Evolutionary conservation across 2,113 vertebrate genomes (phyloP), one percentile per base, ranked within the genome.

Genomic region (Colinus virginianus): DNA sequence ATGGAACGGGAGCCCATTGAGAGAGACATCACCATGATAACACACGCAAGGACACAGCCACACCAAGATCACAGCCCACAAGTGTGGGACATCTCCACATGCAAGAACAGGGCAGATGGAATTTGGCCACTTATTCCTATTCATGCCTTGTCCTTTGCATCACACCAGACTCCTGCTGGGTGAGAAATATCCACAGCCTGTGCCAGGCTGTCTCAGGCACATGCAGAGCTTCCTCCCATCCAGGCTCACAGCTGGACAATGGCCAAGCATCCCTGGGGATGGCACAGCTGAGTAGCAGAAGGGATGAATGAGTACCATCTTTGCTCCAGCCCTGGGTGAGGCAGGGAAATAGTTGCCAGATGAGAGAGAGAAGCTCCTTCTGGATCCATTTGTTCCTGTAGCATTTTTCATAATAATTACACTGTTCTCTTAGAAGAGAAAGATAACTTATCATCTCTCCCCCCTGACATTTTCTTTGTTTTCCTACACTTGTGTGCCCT

Each of bases 1-100:
- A 62, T 8, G 8, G 72, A 67, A 46, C 2, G 74, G 83, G 1
- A 17, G 55, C 3, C 36, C 61, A 43, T 19, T 75, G 40, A 49
- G 69, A 67, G 58, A 40, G 51, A 40, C 40, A 38, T 62, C 34
- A 1, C 32, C 68, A 21, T 21, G 49, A 22, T 0, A 63, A 26
- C 61, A 12, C 1, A 0, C 67, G 1, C 0, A 19, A 17, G 10
- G 34, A 38, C 36, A 6, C 64, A 28, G 32, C 11, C 68, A 40
- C 78, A 22, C n/a, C 53, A 34, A 18, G 25, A 55, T 17, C 38
- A 53, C n/a, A 23, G 16, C 21, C 48, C 51, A 7, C 26, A 7
- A 36, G 21, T 68, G 56, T 22, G 13, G 15, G n/a, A 43, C 0
- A 6, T 5, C 3, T 38, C 36, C 45, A 30, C 43, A 56, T 45